Evolutionary conservation across 2,113 vertebrate species (phyloP), one percentile per base, ranked within the genome.

Genomic region (Notarius lentiginosus): DNA sequence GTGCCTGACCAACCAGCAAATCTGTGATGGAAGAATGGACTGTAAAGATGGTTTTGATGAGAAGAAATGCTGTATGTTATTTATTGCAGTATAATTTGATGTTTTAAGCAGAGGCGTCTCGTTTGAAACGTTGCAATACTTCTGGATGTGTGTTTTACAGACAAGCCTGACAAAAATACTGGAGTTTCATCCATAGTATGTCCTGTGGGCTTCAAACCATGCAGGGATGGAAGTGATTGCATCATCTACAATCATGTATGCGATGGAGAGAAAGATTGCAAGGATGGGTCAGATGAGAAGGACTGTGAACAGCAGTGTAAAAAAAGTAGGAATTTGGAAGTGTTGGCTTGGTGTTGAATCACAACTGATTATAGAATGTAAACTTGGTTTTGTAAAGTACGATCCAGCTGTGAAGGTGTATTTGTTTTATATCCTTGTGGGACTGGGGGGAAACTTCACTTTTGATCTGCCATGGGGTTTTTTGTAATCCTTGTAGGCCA

Each of bases 11-110:
- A 87, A 70, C 18, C 94, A 92, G 51, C 95, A 95, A 0, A 0
- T 96, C 34, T 97, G 97, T 80, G 95, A 97, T 55, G 96, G 96
- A 15, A 93, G 96, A 30, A 85, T 8, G 4, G 96, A 97, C 93
- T 97, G 97, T 72, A 65, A 6, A 0, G 97, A 97, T 72, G 96
- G 96, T 66, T 97, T 96, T 0, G 96, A 98, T 87, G 95, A 97
- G 60, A 53, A 1, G 0, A 68, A 76, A 22, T 90, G 89, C 80
- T 51, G 88, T 89, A 83, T 4, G 87, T 56, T 5, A 0, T n/a
- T 58, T 60, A 1, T 20, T 60, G 20, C 2, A 14, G 1, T 47
- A 2, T 58, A 51, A 41, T 14, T 56, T 17, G 0, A 8, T 10
- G 10, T 85, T 85, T 20, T 20, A 41, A 11, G 24, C 4, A 6